A percentile compares a stretch with the other conserved stretches of the same genome.
These are phyloP conservation scores for Virgularia gustaviana DNA, from an alignment of 92 coral and sea anemone species.

Conservation along the genomic window DNA sequence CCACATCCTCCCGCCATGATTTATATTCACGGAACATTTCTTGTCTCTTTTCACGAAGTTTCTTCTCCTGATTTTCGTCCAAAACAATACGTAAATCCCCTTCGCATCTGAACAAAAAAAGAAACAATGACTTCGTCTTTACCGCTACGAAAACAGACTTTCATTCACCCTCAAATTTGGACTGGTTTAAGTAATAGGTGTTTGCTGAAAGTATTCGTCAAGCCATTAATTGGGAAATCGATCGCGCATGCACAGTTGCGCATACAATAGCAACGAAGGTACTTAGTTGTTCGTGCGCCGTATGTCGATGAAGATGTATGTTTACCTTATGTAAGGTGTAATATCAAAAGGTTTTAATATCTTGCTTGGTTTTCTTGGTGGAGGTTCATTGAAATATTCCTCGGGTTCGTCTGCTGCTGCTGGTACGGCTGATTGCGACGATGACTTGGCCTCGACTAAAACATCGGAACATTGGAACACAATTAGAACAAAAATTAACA, in stretches of 20 bases:
- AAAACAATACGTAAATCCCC: slow-evolving; percentile 81
- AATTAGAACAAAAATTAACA: neutral
- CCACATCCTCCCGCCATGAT: slow-evolving; percentile 76
- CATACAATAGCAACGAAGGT: no score
- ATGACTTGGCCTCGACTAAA: slow-evolving; percentile 49
- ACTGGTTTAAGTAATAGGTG: no score
- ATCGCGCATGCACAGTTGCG: no score
- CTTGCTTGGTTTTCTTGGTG: slow-evolving; percentile 92
- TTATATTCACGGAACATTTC: slow-evolving; percentile 73
- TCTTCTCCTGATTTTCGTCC: slow-evolving; percentile 73
- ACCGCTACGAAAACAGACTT: neutral
- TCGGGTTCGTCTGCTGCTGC: slow-evolving; percentile 86
- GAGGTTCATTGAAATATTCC: slow-evolving; percentile 79
- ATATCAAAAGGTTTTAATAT: slow-evolving; percentile 71
- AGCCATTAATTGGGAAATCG: no score
- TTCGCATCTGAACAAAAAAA: slow-evolving; percentile 58
- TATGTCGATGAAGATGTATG: no score
- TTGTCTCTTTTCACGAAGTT: slow-evolving; percentile 62
- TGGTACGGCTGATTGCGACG: slow-evolving; percentile 80
- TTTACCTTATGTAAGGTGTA: slow-evolving; percentile 80
- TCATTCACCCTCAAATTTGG: neutral
- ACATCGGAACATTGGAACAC: no score
- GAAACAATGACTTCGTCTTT: neutral
- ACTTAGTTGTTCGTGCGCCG: no score
- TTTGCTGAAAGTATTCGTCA: no score